Percentiles rank a stretch among this genome's conserved stretches.
Conservation (phyloP, 37 sponge, comb jelly and placozoan genomes). For the Geodia barretti region DNA sequence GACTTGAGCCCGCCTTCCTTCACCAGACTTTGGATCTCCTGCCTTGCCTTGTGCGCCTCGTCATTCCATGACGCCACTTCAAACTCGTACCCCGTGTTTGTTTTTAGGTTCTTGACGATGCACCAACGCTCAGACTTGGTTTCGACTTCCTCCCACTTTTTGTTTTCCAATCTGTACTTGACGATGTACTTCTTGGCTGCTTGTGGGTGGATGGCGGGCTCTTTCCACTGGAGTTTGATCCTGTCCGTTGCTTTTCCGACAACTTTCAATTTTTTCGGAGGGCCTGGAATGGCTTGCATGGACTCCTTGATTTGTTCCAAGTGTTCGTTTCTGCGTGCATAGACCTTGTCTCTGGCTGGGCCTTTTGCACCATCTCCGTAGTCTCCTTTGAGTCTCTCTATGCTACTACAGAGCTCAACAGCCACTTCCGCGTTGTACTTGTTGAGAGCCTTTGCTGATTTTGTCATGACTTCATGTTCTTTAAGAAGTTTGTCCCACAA, state of each 20-base stretch:
- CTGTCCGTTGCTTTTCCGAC: constrained; percentile 9
- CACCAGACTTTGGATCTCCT: neutral
- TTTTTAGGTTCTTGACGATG: neutral
- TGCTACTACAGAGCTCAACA: neutral
- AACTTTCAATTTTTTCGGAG: neutral
- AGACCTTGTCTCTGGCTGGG: constrained; percentile 6
- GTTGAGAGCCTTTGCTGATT: neutral
- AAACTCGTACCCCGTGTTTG: neutral
- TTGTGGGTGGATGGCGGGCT: neutral
- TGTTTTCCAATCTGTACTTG: neutral
- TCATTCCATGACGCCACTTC: neutral
- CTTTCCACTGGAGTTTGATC: constrained; percentile 12
- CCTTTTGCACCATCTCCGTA: neutral
- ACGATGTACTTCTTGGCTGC: constrained; percentile 10
- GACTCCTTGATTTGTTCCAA: neutral
- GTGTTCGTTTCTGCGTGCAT: neutral
- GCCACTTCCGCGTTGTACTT: neutral
- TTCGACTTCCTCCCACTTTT: neutral
- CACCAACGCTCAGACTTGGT: neutral
- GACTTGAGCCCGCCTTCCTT: neutral
- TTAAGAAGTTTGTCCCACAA: neutral
- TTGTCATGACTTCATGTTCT: neutral
- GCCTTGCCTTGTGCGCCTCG: neutral
- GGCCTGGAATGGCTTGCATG: neutral
- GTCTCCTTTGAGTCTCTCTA: neutral